Evolutionary conservation across 2,113 vertebrate species (phyloP).

Genomic region (Heptranchias perlo): DNA sequence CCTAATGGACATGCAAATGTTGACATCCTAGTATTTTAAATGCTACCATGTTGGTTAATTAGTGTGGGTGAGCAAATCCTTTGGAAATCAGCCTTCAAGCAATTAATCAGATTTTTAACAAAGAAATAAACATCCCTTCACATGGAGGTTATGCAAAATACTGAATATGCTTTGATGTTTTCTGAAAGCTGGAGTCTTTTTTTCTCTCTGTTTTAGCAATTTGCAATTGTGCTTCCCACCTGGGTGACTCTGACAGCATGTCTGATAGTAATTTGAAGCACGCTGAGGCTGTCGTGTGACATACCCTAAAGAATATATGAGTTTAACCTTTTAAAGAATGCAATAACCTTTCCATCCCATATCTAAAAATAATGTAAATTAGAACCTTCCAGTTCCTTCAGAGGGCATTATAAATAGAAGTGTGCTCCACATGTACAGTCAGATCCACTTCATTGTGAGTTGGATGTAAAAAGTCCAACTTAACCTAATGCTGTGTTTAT

Average conservation of each 20-base stretch:
- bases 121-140: neutral
- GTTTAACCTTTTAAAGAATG: neutral
- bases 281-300: neutral
- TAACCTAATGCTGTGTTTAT: neutral
- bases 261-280: neutral
- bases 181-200: neutral
- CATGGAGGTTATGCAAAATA: slow-evolving; percentile 15
- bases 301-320: neutral
- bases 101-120: slow-evolving; percentile 33
- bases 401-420: neutral
- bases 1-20: neutral
- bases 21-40: slow-evolving; percentile 30
- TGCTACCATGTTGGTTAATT: slow-evolving; percentile 8
- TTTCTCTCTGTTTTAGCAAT: neutral
- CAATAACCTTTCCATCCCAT: neutral
- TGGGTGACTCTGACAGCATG: neutral
- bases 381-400: neutral
- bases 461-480: neutral
- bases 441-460: neutral
- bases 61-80: slow-evolving; percentile 25
- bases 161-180: slow-evolving; percentile 20
- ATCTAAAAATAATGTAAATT: neutral
- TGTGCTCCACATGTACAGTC: neutral
- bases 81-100: slow-evolving; percentile 29
- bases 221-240: neutral